Evolutionary conservation across 2,888 invertebrate species (phyloP), one percentile per base, ranked within the genome.

Genomic region (Nesidiocoris tenuis): DNA sequence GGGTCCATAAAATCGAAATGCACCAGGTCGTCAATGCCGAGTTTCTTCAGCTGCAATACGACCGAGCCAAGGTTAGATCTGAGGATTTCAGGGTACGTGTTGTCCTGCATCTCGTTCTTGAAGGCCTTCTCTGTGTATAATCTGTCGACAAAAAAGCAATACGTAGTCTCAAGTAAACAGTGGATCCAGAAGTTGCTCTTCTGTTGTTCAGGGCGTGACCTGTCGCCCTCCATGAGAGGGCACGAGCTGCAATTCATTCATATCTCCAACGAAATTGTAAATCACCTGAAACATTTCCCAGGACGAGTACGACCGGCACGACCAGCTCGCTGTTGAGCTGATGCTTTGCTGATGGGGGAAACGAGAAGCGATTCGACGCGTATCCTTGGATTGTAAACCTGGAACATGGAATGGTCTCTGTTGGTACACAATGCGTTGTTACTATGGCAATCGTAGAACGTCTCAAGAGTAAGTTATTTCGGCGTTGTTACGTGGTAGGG

Each of bases 1-100:
- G 99, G 99, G 86, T 99, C 99, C 99, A 99, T 99, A 85, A 99
- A 99, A 86, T 99, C 99, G 84, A 99, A 99, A 84, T 99, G 99
- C 74, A 99, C 99, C 83, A 99, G 86, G 86, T 99, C 99, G 83
- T 99, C 98, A 82, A 99, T 99, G 80, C 97, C 94, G 79, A 99
- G 88, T 85, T 99, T 99, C 85, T 99, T 99, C 83, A 99, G 86
- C 86, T 99, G 98, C 82, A 99, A 87, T 80, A 99, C 99, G 80
- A 99, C 98, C 80, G 97, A 96, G 76, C 98, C 98, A 82, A 96
- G 88, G 87, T 96, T 96, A 61, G 96, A 96, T 79, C 92, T 86
- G 76, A 95, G 85, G 83, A 99, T 98, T 87, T 99, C 94, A 0
- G 98, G 98, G 84, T 98, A 98, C 0, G 98, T 99, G 83, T 98